These are phyloP conservation scores for Aphodius granarius DNA, from an alignment of 2,888 invertebrate species.

Conservation along the genomic window DNA sequence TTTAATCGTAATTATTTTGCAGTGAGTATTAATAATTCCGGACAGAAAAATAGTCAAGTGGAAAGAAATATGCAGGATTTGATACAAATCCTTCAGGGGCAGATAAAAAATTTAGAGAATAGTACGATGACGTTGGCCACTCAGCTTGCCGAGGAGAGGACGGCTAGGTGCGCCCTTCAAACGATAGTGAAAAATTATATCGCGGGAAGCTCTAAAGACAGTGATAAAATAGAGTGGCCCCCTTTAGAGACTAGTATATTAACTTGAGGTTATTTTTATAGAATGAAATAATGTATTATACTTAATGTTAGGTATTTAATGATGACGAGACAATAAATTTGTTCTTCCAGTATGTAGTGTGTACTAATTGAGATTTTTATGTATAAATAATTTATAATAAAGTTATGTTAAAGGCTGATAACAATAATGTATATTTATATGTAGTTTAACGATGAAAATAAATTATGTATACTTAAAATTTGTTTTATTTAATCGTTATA, in stretches of 20 bases:
- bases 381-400: neutral
- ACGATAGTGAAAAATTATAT: conserved; percentile 45
- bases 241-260: conserved; percentile 31
- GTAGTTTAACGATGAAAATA: neutral
- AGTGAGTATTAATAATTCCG: conserved; percentile 21
- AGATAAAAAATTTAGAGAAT: conserved; percentile 47
- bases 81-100: conserved; percentile 37
- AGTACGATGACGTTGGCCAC: conserved; percentile 47
- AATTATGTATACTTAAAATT: neutral
- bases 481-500: neutral
- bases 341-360: neutral
- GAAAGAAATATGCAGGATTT: conserved; percentile 35
- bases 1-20: conserved; percentile 17
- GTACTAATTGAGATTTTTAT: neutral
- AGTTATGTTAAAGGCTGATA: neutral
- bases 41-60: conserved; percentile 25
- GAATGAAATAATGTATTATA: neutral
- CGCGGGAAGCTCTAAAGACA: conserved; percentile 44
- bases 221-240: conserved; percentile 49
- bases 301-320: neutral
- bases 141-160: conserved; percentile 49
- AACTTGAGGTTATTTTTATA: conserved; percentile 4
- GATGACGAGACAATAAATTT: neutral
- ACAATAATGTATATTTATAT: neutral
- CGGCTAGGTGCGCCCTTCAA: conserved; percentile 49